phyloP scores from a whole-genome alignment of 2,888 invertebrate species.

The Biston stratarius region DNA sequence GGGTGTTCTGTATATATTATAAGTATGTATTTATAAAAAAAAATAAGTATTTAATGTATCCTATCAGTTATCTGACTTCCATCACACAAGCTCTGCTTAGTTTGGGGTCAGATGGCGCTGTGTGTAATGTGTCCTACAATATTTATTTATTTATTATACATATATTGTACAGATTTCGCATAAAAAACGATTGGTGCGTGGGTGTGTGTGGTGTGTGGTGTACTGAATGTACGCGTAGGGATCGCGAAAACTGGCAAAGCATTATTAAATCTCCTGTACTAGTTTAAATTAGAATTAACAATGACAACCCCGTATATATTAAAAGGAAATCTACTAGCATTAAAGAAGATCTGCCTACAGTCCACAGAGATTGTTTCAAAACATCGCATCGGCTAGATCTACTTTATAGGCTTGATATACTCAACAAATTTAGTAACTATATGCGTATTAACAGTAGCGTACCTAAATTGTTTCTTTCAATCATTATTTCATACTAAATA shows the following conservation, averaged over 20 bases:
- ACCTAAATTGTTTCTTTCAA: neutral
- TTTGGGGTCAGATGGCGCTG: too few species aligned
- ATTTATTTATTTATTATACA: too few species aligned
- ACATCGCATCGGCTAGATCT: neutral
- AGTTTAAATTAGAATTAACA: conserved; percentile 55
- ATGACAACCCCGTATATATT: conserved; percentile 42
- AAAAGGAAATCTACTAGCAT: conserved; percentile 5
- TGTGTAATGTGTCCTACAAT: too few species aligned
- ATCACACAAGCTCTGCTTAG: too few species aligned
- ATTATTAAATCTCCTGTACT: neutral
- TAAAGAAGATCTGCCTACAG: conserved; percentile 1
- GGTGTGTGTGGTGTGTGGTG: too few species aligned
- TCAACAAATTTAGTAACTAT: too few species aligned
- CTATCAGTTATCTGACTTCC: too few species aligned
- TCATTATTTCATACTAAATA: neutral
- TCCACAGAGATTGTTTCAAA: neutral
- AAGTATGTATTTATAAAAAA: too few species aligned
- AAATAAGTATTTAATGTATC: too few species aligned
- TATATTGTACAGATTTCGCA: neutral
- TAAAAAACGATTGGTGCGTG: neutral
- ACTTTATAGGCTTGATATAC: neutral
- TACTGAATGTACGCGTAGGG: too few species aligned
- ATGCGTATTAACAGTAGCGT: neutral
- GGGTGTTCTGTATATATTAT: too few species aligned
- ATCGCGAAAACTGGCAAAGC: too few species aligned